Base-by-base conservation (phyloP, 2,113 vertebrate genomes). In the Hemichromis elongatus region DNA sequence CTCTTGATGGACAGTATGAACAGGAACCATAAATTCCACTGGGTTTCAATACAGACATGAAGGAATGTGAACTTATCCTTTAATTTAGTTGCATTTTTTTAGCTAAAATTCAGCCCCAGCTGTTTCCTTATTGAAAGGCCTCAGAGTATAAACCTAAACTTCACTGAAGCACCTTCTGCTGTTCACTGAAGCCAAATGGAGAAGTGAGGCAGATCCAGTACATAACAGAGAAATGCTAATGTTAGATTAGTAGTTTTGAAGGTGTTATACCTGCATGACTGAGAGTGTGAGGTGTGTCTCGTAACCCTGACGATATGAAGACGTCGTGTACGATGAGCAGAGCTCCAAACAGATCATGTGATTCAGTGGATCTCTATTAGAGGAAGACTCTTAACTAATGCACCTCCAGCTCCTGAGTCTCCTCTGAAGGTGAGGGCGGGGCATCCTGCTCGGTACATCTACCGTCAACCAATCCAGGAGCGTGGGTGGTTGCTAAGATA, bases 401-500 rank as follows among this genome's bases (percentile, higher is more conserved):
- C 68, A 19, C 63, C 63, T 63, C 52, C 47, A 68, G 79, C 70
- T 90, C 78, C 19, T 16, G 59, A 28, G 47, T 70, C 50, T 93
- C 83, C 47, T 90, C 86, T 18, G 88, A 68, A 28, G 9, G 28
- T 5, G 61, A 79, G 57, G 89, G 59, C 30, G 50, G 12, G 7
- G 21, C 42, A 16, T 88, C 88, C 86, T 78, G 55, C 79, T 87
- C 80, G 1, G 26, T 12, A 4, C 12, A n/a, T 40, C 35, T 63
- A 7, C 24, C 5, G 2, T 81, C 77, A 2, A 50, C 73, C 24
- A 55, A 57, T 8, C 9, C 89, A 3, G 79, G 0, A 7, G 52
- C 14, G 40, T 81, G n/a, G 90, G 79, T 84, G 45, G 24, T 84
- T 84, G 78, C 90, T 5, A 94, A 59, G 56, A 94, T 73, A 33